Evolutionary conservation across 2,797 vertebrate genomes (phyloP).

Genomic region (Potorous gilbertii): DNA sequence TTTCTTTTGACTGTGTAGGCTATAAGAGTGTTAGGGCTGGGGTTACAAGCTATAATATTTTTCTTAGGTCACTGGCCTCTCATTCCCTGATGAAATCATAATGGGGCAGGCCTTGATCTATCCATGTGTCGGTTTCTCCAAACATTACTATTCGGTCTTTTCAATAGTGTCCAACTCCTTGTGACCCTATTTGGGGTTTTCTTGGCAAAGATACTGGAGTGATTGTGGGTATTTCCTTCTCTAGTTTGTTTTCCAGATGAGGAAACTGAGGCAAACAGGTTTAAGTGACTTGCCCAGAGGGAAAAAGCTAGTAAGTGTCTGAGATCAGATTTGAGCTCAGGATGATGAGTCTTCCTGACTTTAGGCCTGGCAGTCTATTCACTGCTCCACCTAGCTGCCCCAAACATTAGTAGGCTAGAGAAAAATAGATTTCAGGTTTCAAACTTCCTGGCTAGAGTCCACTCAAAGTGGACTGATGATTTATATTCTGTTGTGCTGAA

Average conservation of each 20-base stretch:
- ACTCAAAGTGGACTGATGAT: not conserved
- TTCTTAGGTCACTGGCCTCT: not conserved
- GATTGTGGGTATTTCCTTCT: not conserved
- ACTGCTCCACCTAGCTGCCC: not conserved
- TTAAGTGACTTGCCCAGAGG: not conserved
- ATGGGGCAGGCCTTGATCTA: not conserved
- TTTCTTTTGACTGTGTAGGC: not conserved
- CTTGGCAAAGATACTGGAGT: not conserved
- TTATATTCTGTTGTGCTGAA: not conserved
- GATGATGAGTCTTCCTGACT: not conserved
- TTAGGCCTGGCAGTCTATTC: not conserved
- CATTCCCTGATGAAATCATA: not conserved
- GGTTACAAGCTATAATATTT: not conserved
- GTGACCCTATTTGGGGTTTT: not conserved
- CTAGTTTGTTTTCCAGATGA: not conserved
- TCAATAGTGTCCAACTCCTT: not conserved
- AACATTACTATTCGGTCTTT: not conserved
- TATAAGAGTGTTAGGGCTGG: not conserved
- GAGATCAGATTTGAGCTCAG: not conserved
- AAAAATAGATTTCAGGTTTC: not conserved
- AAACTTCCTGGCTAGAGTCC: not conserved
- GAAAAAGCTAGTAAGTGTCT: not conserved
- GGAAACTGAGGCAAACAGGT: not conserved
- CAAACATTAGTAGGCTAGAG: not conserved
- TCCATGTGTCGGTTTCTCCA: not conserved